These are phyloP conservation scores for Galaxias olidus DNA, from an alignment of 2,797 vertebrate genomes.

Conservation along the genomic window DNA sequence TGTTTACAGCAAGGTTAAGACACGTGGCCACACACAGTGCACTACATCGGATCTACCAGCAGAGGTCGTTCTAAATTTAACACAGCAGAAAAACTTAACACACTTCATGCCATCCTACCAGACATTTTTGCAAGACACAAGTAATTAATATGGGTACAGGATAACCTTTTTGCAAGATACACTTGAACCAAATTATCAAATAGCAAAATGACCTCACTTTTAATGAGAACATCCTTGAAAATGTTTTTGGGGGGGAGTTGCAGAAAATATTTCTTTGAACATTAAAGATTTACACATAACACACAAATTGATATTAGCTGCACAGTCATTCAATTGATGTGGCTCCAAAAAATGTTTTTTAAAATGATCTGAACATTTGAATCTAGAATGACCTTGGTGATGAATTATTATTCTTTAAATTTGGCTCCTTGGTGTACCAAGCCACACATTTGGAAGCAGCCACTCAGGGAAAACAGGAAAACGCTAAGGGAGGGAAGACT, in stretches of 20 bases:
- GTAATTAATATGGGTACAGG: no score
- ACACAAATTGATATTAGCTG: no score
- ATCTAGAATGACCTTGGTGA: constrained; percentile 30
- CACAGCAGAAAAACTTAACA: not conserved
- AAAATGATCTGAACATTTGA: constrained; percentile 29
- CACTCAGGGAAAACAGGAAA: constrained; percentile 69
- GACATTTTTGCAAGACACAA: not conserved
- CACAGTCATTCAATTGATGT: no score
- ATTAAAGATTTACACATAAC: no score
- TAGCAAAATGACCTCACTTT: no score
- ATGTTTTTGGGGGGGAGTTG: no score
- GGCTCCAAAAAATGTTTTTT: no score
- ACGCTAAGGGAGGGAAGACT: constrained; percentile 63
- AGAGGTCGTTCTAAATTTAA: constrained; percentile 54
- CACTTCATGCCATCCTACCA: not conserved
- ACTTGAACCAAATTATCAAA: no score
- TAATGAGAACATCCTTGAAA: no score
- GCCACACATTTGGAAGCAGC: constrained; percentile 40
- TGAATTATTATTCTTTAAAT: constrained; percentile 57
- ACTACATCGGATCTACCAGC: constrained; percentile 37
- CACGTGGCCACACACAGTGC: constrained; percentile 10
- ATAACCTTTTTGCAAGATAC: no score
- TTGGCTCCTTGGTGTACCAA: constrained; percentile 38
- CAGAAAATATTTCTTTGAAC: no score
- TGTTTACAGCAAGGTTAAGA: not conserved